phyloP scores from a whole-genome alignment of 2,888 invertebrate genomes.

The Drosophila eohydei region DNA sequence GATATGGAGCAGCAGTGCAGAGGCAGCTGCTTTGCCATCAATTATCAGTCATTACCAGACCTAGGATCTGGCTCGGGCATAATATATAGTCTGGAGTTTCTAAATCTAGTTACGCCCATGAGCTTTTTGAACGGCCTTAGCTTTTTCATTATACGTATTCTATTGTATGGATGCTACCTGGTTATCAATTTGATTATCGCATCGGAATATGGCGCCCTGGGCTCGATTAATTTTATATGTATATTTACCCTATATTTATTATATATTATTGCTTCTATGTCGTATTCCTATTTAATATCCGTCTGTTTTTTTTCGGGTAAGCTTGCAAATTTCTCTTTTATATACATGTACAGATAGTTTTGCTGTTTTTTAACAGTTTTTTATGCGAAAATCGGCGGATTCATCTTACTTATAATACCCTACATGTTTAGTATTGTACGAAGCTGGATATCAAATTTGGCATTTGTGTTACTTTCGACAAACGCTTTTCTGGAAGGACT shows the following conservation, averaged over 20 bases:
- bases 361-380: constrained; percentile 74
- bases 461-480: constrained; percentile 71
- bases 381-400: constrained; percentile 83
- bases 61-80: constrained; percentile 22
- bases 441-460: constrained; percentile 62
- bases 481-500: constrained; percentile 82
- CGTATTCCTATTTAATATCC: constrained; percentile 83
- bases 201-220: constrained; percentile 68
- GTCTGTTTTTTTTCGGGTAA: constrained; percentile 84
- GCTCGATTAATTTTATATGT: constrained; percentile 60
- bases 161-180: constrained; percentile 70
- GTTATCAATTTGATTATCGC: constrained; percentile 62
- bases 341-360: neutral
- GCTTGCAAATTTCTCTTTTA: neutral
- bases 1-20: constrained; percentile 72
- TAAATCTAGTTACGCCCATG: constrained; percentile 82
- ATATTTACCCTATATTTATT: constrained; percentile 73
- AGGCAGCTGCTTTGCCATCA: constrained; percentile 76
- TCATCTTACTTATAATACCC: constrained; percentile 80
- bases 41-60: constrained; percentile 63
- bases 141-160: constrained; percentile 80
- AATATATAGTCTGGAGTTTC: constrained; percentile 85
- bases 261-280: constrained; percentile 80
- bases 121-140: constrained; percentile 83
- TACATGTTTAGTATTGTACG: constrained; percentile 76